Conservation (phyloP, 1,140 invertebrate genomes). For the Hycleus cichorii region DNA sequence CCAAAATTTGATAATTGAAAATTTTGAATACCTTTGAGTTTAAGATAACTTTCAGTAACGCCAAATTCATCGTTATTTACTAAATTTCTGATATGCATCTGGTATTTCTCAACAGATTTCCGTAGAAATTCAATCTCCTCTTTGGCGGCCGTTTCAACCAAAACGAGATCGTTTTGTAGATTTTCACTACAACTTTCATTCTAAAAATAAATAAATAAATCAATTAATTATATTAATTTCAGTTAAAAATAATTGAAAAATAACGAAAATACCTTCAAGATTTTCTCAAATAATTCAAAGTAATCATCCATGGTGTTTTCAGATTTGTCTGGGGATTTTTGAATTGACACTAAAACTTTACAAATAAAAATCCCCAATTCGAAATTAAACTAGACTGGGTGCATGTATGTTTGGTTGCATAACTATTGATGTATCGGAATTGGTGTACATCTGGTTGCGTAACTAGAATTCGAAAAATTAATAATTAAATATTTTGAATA, state of each 20-base stretch:
- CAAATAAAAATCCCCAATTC: too few relatives aligned
- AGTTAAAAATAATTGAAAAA: too few relatives aligned
- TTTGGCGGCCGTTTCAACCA: slow-evolving; percentile 1
- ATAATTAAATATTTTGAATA: too few relatives aligned
- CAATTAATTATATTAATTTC: background rate
- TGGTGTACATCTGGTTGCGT: too few relatives aligned
- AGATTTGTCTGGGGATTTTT: too few relatives aligned
- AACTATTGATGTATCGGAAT: too few relatives aligned
- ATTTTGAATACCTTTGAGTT: too few relatives aligned
- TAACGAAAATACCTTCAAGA: background rate
- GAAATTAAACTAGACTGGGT: too few relatives aligned
- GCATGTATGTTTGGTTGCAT: too few relatives aligned
- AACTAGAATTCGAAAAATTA: too few relatives aligned
- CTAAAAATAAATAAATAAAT: background rate
- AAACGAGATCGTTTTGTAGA: background rate
- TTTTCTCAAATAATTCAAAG: slow-evolving; percentile 4
- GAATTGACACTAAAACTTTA: too few relatives aligned
- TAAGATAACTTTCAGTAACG: background rate
- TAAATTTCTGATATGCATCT: background rate
- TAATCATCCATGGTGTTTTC: background rate
- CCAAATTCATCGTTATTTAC: background rate
- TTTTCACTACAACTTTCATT: background rate
- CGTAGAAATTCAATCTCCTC: background rate
- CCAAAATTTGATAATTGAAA: too few relatives aligned
- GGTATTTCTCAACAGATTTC: background rate